Evolutionary conservation across 2,888 invertebrate genomes (phyloP), one percentile per base, ranked within the genome.

Genomic region (Euzetes globulus): DNA sequence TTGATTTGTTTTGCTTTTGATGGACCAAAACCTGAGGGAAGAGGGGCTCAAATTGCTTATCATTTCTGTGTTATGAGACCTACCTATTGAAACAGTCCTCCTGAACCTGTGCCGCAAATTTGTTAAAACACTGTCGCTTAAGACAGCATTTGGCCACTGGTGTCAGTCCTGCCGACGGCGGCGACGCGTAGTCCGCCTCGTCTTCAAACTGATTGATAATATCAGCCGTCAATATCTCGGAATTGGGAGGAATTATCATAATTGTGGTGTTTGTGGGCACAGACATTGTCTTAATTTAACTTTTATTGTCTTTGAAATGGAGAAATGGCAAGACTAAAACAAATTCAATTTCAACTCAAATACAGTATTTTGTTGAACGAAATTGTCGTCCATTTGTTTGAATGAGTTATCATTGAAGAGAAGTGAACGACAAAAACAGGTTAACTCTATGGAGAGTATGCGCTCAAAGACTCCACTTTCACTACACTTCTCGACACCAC

Each of bases 71-170:
- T 5, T 2, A n/a, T n/a, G 17, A n/a, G 17, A 50, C 50, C 1
- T 15, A 70, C 70, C 70, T 70, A 27, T 70, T 70, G 45, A 70
- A 70, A 45, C 70, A 70, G 70, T 70, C 70, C n/a, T 70, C 70
- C 47, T 70, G 70, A 19, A 70, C 70, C 45, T 70, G 70, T 70
- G 70, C 47, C 17, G 70, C 70, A 47, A 70, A 70, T 47, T 70
- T 70, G 17, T 70, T 47, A 17, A 70, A 70, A 15, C 70, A 70
- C 22, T 70, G 70, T 27, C 47, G 45, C 70, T 70, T 70, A 9
- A 70, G 70, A 47, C 70, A 70, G 25, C 70, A 70, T 17, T 70
- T 70, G 70, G 41, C 47, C 47, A 70, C 70, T 25, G 70, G 70
- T 47, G 70, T 70, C 70, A 70, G 70, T 17, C 47, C 70, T 27